Evolutionary conservation across 2,888 invertebrate genomes (phyloP), one percentile per base, ranked within the genome.

Genomic region (Epirrhoe alternata): DNA sequence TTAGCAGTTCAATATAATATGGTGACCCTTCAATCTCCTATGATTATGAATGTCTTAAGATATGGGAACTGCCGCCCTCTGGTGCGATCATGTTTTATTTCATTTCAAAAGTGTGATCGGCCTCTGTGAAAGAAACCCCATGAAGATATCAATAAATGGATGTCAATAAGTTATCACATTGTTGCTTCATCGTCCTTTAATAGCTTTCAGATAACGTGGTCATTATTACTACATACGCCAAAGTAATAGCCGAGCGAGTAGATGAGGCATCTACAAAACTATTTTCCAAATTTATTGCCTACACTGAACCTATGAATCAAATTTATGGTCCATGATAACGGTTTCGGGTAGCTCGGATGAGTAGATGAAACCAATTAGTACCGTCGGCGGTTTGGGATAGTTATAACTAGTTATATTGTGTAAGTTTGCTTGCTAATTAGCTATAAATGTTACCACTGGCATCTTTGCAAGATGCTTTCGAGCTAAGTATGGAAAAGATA

Each of bases 281-380:
- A 74, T 77, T 78, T 75, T 73, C 71, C 70, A 64, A 78, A 79
- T 78, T 81, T 76, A 75, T 76, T 69, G 73, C 68, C 60, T 71
- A 77, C 73, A 78, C 69, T 75, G 74, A 73, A 77, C 76, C 75
- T 74, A 79, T 82, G 77, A 79, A 83, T 83, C 79, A 80, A 74
- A 75, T 79, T 83, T 76, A 83, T 79, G 76, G 70, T 54, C 71
- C 72, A 70, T 76, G 77, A 83, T 80, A 81, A 77, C 77, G 69
- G 77, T 75, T 72, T 77, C 68, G 75, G 74, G 72, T 74, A 65
- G 71, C 74, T 65, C 61, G 69, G 72, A 66, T 70, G 71, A 73
- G 72, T 76, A 72, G 74, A 79, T 74, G 64, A 69, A 75, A 77
- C 75, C 82, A 82, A 83, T 83, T 81, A 83, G 68, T 60, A 45